These are phyloP conservation scores for Anguilla obscura DNA, from an alignment of 2,797 vertebrate genomes.

Conservation along the genomic window DNA sequence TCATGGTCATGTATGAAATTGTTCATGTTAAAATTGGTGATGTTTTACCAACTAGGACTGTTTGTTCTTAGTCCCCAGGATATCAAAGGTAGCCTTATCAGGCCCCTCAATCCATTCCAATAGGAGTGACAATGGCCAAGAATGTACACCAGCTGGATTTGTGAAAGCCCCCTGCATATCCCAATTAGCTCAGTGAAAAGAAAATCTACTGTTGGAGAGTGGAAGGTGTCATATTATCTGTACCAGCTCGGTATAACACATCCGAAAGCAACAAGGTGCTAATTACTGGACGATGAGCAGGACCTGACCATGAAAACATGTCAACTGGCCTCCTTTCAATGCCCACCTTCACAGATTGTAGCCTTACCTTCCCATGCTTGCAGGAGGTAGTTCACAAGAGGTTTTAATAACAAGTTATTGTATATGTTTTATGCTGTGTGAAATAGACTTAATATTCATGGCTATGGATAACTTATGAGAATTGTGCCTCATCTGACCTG, in stretches of 20 bases:
- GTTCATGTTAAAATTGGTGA: conserved; percentile 15
- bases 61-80: neutral
- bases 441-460: no score
- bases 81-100: conserved; percentile 20
- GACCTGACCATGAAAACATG: conserved; percentile 66
- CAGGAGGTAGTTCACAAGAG: conserved; percentile 44
- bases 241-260: conserved; percentile 72
- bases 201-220: conserved; percentile 65
- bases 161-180: conserved; percentile 74
- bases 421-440: no score
- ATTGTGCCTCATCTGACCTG: no score
- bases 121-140: conserved; percentile 72
- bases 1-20: neutral
- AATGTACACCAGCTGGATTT: conserved; percentile 76
- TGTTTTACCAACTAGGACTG: neutral
- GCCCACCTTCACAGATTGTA: conserved; percentile 52
- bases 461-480: no score
- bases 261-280: conserved; percentile 78
- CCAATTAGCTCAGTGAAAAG: conserved; percentile 70
- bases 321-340: conserved; percentile 63
- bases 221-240: conserved; percentile 72
- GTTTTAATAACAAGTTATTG: neutral
- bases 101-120: conserved; percentile 51
- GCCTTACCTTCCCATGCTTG: conserved; percentile 53
- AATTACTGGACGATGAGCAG: conserved; percentile 77